Evolutionary conservation across 2,888 invertebrate genomes (phyloP).

Genomic region (Dilophus febrilis): DNA sequence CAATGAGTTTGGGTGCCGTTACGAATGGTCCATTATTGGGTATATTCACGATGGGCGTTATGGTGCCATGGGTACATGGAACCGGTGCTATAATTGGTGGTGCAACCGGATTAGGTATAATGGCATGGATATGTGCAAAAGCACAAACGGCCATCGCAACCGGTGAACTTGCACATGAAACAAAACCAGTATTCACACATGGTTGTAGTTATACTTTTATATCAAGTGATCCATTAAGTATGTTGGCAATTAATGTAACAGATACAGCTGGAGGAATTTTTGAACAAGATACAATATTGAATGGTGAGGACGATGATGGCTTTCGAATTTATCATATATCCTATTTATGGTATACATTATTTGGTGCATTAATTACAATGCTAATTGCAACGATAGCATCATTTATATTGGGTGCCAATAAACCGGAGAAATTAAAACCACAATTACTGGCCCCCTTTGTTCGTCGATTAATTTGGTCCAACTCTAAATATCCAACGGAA

Average conservation of each 20-base stretch:
- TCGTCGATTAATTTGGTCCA: slow-evolving; percentile 32
- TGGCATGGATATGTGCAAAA: slow-evolving; percentile 37
- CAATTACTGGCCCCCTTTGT: slow-evolving; percentile 53
- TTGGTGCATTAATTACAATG: slow-evolving; percentile 39
- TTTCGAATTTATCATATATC: slow-evolving; percentile 48
- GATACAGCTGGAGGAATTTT: slow-evolving; percentile 6
- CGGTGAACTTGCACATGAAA: slow-evolving; percentile 30
- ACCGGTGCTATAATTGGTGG: slow-evolving; percentile 39
- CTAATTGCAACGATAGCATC: slow-evolving; percentile 36
- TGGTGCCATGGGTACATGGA: slow-evolving; percentile 47
- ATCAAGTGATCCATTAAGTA: slow-evolving; percentile 21
- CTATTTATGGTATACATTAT: slow-evolving; percentile 60
- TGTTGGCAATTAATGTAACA: slow-evolving; percentile 18
- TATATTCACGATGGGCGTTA: slow-evolving; percentile 48
- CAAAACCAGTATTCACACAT: slow-evolving; percentile 33
- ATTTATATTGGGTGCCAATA: slow-evolving; percentile 32
- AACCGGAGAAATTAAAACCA: slow-evolving; percentile 37
- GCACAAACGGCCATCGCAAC: slow-evolving; percentile 36
- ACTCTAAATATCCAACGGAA: slow-evolving; percentile 3
- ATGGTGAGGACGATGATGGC: slow-evolving; percentile 10
- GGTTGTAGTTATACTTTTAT: slow-evolving; percentile 36
- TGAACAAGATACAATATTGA: not conserved
- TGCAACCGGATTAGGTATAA: slow-evolving; percentile 31
- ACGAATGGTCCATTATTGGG: slow-evolving; percentile 49
- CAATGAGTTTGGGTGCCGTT: slow-evolving; percentile 44